Evolutionary conservation across 2,888 invertebrate species (phyloP), one percentile per base, ranked within the genome.

Genomic region (Lamellibrachia satsuma): DNA sequence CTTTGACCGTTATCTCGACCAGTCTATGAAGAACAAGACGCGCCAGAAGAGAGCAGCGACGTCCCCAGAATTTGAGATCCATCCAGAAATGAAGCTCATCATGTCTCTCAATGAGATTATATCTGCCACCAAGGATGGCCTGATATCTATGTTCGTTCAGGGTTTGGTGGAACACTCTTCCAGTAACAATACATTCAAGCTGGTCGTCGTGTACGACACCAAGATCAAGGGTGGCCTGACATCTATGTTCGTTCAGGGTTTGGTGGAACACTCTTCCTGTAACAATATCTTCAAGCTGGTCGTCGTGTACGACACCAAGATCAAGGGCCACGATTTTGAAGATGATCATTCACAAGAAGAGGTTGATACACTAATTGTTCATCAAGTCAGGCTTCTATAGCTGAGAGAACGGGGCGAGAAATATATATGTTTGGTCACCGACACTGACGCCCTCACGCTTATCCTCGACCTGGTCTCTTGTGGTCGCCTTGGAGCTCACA

Each of bases 351-450:
- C 90, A 1, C 27, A 90, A 7, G 90, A 7, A 90, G 90, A 93
- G 60, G 93, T 91, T 27, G 93, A 93, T 7, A 93, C 93, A 52
- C 90, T 93, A 52, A 93, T 93, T 57, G 91, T 92, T n/a, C 91
- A 92, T 92, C 92, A 92, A 57, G 92, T 92, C 7, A 90, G n/a
- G 91, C 52, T 22, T 52, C 39, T 22, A 15, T 90, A 51, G 22
- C 39, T 9, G 92, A 90, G 52, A 92, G 52, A 1, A 7, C 27
- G 3, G 2, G 52, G n/a, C 52, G 57, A 51, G 91, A 93, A 90
- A 90, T 55, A 55, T 93, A 39, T 90, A 0, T 90, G 90, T 90
- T 90, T 90, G 7, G 90, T 90, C 90, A 90, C 90, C 90, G 15
- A 90, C 90, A 90, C 90, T 39, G 90, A 90, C 90, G 90, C 15